A percentile compares a stretch with the other conserved stretches of the same genome.
These are phyloP conservation scores for Meloidogyne chitwoodi DNA, from an alignment of 1,140 invertebrate species.

Conservation along the genomic window DNA sequence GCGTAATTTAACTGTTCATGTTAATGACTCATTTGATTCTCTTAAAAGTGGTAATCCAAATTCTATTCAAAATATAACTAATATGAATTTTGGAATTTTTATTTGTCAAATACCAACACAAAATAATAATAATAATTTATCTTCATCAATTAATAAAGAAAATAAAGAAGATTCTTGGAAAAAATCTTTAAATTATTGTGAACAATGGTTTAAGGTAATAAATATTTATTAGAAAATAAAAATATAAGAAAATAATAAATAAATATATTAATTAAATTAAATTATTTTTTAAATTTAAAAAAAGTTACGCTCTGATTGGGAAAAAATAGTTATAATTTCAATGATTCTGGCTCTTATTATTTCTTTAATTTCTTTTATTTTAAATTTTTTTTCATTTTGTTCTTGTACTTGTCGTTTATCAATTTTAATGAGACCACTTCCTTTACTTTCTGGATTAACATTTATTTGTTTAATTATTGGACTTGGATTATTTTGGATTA, in stretches of 20 bases:
- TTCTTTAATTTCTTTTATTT: conserved; percentile 37
- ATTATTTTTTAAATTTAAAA: conserved; percentile 28
- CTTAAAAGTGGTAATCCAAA: not conserved
- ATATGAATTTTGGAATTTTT: conserved; percentile 24
- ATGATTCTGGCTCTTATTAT: conserved; percentile 27
- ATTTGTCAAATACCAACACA: conserved; percentile 4
- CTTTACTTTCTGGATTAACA: conserved; percentile 9
- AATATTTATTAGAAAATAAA: too few species aligned
- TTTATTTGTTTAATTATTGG: conserved; percentile 1
- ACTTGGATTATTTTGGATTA: conserved; percentile 8
- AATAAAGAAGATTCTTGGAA: conserved; percentile 1
- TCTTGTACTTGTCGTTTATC: conserved; percentile 14
- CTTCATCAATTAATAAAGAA: not conserved
- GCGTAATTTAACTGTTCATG: not conserved
- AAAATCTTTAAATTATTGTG: conserved; percentile 2
- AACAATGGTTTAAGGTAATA: not conserved
- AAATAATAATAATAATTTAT: not conserved
- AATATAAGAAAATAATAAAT: not conserved
- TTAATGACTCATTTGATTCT: not conserved
- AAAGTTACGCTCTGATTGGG: conserved; percentile 41
- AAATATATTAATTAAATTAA: not conserved
- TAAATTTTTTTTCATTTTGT: conserved; percentile 43
- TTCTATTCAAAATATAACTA: not conserved
- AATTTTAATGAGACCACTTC: conserved; percentile 9
- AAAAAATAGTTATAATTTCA: conserved; percentile 36